A percentile compares a stretch with the other conserved stretches of the same genome.
These are phyloP conservation scores for Pseudococcus jackbeardsleyi DNA, from an alignment of 2,888 invertebrate genomes.

Conservation along the genomic window DNA sequence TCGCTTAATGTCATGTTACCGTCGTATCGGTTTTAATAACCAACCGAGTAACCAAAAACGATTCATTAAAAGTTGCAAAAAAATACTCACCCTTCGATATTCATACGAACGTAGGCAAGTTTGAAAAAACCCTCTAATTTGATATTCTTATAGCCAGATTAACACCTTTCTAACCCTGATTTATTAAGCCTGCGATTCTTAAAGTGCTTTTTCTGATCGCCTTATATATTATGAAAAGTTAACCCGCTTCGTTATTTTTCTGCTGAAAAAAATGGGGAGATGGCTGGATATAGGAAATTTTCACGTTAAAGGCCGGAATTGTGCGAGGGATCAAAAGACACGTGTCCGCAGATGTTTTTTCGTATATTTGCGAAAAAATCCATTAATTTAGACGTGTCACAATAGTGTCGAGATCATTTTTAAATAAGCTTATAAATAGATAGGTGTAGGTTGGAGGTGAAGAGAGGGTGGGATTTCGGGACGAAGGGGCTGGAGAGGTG, in stretches of 20 bases:
- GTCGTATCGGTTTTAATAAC: slow-evolving; percentile 3
- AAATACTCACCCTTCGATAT: neutral
- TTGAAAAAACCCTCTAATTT: slow-evolving; percentile 8
- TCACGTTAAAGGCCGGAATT: neutral
- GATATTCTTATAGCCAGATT: slow-evolving; percentile 45
- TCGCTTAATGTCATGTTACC: slow-evolving; percentile 30
- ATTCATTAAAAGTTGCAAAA: slow-evolving; percentile 32
- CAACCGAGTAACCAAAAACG: neutral
- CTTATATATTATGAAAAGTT: slow-evolving; percentile 30
- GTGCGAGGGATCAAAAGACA: slow-evolving; percentile 53
- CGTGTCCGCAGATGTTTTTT: slow-evolving; percentile 62
- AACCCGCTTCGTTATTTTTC: slow-evolving; percentile 31
- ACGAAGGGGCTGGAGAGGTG: neutral
- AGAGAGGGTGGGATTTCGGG: neutral
- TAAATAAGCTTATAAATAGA: neutral
- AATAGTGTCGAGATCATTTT: slow-evolving; percentile 51
- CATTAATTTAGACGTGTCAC: slow-evolving; percentile 53
- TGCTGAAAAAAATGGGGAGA: neutral
- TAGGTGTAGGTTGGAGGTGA: neutral
- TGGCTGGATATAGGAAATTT: slow-evolving; percentile 10
- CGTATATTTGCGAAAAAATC: slow-evolving; percentile 36
- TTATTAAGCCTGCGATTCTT: slow-evolving; percentile 42
- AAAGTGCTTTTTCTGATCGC: slow-evolving; percentile 51
- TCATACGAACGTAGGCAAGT: neutral
- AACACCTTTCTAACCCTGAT: slow-evolving; percentile 35